Conservation (phyloP, 2,797 vertebrate genomes). For the Gambusia yucatana region DNA sequence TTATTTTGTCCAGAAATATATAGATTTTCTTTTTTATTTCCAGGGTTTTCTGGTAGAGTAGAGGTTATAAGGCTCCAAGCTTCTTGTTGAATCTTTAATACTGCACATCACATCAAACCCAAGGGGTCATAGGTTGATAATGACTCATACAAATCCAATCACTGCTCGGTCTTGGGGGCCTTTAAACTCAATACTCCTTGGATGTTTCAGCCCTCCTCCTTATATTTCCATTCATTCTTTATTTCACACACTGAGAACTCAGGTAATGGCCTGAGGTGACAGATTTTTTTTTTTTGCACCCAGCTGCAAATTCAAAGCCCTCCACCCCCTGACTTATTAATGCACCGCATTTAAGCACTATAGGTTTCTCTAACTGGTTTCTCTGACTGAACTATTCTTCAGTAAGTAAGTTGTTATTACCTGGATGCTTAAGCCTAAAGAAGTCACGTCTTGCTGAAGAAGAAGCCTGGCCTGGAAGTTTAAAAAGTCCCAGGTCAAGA, state of each 20-base stretch:
- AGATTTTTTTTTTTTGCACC: not conserved
- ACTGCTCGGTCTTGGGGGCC: slow-evolving; percentile 53
- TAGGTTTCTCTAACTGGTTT: not conserved
- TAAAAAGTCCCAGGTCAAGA: not conserved
- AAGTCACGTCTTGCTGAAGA: not conserved
- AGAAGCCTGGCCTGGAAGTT: not conserved
- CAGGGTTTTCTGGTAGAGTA: slow-evolving; percentile 14
- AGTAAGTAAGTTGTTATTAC: not conserved
- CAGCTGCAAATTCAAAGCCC: not conserved
- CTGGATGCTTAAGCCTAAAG: not conserved
- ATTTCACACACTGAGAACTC: slow-evolving; percentile 5
- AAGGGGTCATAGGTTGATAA: slow-evolving; percentile 56
- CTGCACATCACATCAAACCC: slow-evolving; percentile 52
- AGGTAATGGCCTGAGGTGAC: not conserved
- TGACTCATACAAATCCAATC: slow-evolving; percentile 68
- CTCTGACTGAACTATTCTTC: not conserved
- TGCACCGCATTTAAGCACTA: not conserved
- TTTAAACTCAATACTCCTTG: slow-evolving; percentile 53
- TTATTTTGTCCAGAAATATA: not conserved
- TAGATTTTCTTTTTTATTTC: slow-evolving; percentile 6
- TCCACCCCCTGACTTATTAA: not conserved
- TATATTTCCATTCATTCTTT: slow-evolving; percentile 29
- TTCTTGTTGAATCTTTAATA: slow-evolving; percentile 72
- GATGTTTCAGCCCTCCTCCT: slow-evolving; percentile 46
- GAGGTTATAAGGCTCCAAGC: slow-evolving; percentile 42